Base-by-base conservation (phyloP, 2,888 invertebrate species). In the Volucella inanis region DNA sequence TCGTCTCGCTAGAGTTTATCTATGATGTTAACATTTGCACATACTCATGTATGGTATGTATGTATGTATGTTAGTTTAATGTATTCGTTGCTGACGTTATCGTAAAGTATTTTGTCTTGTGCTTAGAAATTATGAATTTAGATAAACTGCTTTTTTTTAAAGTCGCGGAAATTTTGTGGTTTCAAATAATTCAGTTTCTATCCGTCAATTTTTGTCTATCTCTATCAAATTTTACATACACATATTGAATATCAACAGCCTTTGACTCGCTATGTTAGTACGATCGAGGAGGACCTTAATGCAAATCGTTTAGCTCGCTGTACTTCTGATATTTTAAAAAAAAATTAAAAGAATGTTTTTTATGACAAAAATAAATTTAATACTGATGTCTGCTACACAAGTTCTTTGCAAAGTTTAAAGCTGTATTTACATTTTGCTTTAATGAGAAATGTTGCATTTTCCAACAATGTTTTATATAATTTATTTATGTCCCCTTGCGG, bases 371-470 rank as follows among this genome's bases (percentile, higher is more conserved):
- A 64, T 39, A 39, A 39, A 18, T 18, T 41, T 38, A 18, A 39
- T 55, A 22, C 31, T 11, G 15, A 45, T 68, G 55, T 64, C 68
- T 39, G 8, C 11, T 14, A n/a, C 22, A 15, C 45, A 45, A 39
- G 67, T 55, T 43, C 8, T 55, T 47, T 38, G 47, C 38, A 55
- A 9, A 41, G 74, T 65, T 64, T 55, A 49, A 49, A 50, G 64
- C 57, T 75, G 49, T 57, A 75, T 65, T 74, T 74, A 57, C 64
- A 65, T 65, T 65, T 67, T 50, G 18, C 15, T 49, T 54, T 31
- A 54, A n/a, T 72, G 12, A 22, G 41, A 12, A 38, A 10, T 41
- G 8, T 2, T 22, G 3, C 31, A 12, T 4, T 45, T 54, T 52
- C 14, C 22, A 43, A 18, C 15, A 43, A 45, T 57, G 3, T n/a